A percentile compares a stretch with the other conserved stretches of the same genome.
Conservation (phyloP, 53 echinoderm and acorn worm species). For the Mesocentrotus franciscanus region DNA sequence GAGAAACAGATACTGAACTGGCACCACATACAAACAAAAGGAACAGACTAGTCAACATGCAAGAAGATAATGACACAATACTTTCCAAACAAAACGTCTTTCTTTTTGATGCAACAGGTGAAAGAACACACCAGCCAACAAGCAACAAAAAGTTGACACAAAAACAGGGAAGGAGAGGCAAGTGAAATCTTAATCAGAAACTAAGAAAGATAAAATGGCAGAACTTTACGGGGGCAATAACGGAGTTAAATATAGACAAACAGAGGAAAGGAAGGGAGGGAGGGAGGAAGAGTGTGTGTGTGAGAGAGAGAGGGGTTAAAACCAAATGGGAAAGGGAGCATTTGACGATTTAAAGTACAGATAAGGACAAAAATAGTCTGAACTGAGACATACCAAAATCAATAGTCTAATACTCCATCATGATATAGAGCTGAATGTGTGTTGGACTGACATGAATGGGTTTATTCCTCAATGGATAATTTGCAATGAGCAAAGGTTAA, state of each 20-base stretch:
- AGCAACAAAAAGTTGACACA: not conserved
- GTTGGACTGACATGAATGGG: no score
- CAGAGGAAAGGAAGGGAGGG: not conserved
- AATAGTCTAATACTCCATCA: not conserved
- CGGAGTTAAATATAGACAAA: not conserved
- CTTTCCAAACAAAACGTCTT: no score
- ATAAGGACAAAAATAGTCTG: not conserved
- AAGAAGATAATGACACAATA: not conserved
- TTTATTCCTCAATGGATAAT: no score
- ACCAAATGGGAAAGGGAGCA: not conserved
- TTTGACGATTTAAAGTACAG: not conserved
- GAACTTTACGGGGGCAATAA: not conserved
- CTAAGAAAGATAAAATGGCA: not conserved
- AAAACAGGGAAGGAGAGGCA: not conserved
- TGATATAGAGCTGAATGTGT: no score
- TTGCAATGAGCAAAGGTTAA: not conserved
- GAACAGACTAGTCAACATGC: not conserved
- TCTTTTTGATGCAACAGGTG: not conserved
- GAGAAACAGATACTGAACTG: not conserved
- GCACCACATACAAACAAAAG: not conserved
- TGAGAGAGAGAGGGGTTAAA: not conserved
- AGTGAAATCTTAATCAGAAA: not conserved
- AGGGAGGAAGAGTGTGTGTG: not conserved
- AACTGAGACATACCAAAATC: not conserved
- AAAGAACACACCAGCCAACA: not conserved